These are phyloP conservation scores for Auanema sp. DNA, from an alignment of 2,888 invertebrate genomes.

Conservation along the genomic window DNA sequence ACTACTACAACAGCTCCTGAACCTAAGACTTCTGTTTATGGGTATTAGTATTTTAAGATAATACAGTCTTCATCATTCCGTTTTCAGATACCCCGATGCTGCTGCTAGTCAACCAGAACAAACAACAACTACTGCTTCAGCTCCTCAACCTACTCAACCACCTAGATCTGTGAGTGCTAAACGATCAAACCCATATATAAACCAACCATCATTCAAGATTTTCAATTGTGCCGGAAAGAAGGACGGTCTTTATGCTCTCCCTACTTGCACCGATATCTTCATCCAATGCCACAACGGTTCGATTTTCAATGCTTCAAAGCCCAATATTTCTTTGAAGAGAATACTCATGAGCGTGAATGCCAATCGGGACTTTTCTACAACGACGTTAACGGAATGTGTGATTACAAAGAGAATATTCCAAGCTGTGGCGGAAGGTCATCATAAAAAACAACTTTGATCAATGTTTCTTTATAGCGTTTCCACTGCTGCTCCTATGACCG, in stretches of 20 bases:
- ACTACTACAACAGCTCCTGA: constrained; percentile 17
- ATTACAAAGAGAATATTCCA: constrained; percentile 30
- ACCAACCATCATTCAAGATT: constrained; percentile 2
- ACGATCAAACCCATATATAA: constrained; percentile 6
- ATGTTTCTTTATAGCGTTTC: no score
- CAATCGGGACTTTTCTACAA: constrained; percentile 35
- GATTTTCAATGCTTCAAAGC: neutral
- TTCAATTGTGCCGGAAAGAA: constrained; percentile 29
- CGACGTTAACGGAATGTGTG: constrained; percentile 37
- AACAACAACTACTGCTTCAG: constrained; percentile 17
- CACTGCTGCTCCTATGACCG: no score
- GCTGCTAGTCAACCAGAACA: neutral
- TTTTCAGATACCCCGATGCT: neutral
- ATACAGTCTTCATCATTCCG: no score
- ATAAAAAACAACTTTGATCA: no score
- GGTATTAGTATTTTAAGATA: no score
- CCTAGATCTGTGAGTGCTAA: neutral
- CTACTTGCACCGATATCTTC: constrained; percentile 34
- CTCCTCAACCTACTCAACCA: constrained; percentile 10
- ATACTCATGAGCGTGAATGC: constrained; percentile 21
- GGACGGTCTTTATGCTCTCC: constrained; percentile 42
- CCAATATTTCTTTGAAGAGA: neutral
- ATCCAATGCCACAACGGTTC: constrained; percentile 38
- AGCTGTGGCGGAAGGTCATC: constrained; percentile 26
- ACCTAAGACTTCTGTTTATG: neutral